Evolutionary conservation across 2,113 vertebrate species (phyloP).

Genomic region (Ophthalmotilapia sp.): DNA sequence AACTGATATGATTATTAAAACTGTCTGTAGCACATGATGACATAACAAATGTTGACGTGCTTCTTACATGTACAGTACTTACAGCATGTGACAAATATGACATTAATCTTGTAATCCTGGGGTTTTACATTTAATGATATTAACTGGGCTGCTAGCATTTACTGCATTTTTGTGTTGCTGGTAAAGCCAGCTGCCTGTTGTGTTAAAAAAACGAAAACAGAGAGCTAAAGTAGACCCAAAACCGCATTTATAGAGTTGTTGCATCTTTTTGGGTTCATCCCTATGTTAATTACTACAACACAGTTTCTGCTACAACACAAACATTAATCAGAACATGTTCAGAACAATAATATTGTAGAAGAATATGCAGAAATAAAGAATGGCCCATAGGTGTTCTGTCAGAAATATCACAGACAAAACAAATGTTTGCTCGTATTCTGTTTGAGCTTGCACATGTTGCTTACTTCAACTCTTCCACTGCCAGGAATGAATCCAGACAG

Average conservation of each 20-base stretch:
- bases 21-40: fast-evolving
- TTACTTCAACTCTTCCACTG: not conserved
- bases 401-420: not conserved
- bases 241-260: fast-evolving
- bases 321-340: not conserved
- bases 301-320: not conserved
- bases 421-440: slow-evolving; percentile 9
- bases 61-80: not conserved
- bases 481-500: slow-evolving; percentile 66
- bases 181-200: not conserved
- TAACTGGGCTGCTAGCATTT: not conserved
- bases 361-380: not conserved
- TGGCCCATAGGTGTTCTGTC: not conserved
- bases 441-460: not conserved
- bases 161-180: not conserved
- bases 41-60: not conserved
- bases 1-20: not conserved
- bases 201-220: not conserved
- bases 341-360: not conserved
- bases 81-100: not conserved
- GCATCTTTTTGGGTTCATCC: not conserved
- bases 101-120: not conserved
- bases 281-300: not conserved
- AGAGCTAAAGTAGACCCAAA: not conserved
- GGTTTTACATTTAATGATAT: not conserved